Base-by-base conservation (phyloP, 2,113 vertebrate species). In the Monopterus albus region DNA sequence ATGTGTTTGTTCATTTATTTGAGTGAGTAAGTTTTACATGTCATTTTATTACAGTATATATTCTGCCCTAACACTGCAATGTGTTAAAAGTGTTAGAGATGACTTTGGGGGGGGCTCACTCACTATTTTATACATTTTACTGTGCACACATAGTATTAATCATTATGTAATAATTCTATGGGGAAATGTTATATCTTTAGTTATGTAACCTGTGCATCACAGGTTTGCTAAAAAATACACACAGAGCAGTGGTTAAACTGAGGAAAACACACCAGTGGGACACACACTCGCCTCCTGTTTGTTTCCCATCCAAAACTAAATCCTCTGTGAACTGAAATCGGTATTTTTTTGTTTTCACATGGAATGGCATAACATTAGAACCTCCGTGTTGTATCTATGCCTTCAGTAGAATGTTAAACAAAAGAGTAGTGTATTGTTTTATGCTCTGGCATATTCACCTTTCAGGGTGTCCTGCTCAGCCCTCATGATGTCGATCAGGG, bases 401-500 rank as follows among this genome's bases (percentile, higher is more conserved):
- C 11, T 14, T 33, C 12, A 50, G 23, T 9, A 10, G 18, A 1
- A 47, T 12, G 25, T 40, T 12, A 58, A 47, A 57, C 20, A 23
- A 36, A 12, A 45, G 1, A 1, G 9, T 1, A 14, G 45, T 3
- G 4, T 5, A 46, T 31, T 17, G 43, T 78, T 65, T 70, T 10
- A 14, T 33, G 55, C 26, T 59, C 12, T 29, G 12, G 14, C 12
- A 35, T 55, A 3, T 40, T 91, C 93, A 99, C 98, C 97, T 99
- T 99, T 99, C 89, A 99, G 94, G 50, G 96, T 96, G 93, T 99
- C 98, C 84, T 97, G 98, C 92, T 99, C 98, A 26, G 98, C 97
- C 92, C 98, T 95, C 98, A 99, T 98, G 92, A 99, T 99, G 94
- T 99, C 98, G 84, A 99, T 98, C 88, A 99, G 93, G 6, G 98